Conservation (phyloP, 2,113 vertebrate genomes). For the Agelaius phoeniceus region DNA sequence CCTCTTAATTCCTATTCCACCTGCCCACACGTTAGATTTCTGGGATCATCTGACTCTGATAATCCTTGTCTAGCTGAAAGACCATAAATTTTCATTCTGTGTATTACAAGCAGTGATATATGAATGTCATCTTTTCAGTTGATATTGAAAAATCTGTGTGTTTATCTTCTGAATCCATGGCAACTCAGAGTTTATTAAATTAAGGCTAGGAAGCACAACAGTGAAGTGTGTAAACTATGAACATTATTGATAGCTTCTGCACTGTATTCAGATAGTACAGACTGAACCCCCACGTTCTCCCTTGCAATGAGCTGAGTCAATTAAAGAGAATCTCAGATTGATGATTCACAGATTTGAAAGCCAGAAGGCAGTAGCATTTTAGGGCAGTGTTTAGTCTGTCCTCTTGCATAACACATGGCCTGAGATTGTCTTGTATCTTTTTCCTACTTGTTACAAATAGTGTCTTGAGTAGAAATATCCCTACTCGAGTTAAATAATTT, state of each 20-base stretch:
- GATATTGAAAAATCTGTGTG: not conserved
- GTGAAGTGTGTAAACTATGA: not conserved
- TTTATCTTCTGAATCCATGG: not conserved
- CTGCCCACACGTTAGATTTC: not conserved
- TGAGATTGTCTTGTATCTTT: rapidly evolving
- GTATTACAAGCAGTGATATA: not conserved
- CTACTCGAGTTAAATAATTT: not conserved
- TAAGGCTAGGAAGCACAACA: not conserved
- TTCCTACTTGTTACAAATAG: not conserved
- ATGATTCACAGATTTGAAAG: not conserved
- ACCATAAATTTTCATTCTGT: not conserved
- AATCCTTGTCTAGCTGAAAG: not conserved
- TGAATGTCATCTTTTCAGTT: not conserved
- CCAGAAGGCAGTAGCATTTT: not conserved
- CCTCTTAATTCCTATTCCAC: not conserved
- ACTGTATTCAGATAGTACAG: not conserved
- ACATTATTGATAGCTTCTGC: not conserved
- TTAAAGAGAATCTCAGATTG: not conserved
- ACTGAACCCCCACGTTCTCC: not conserved
- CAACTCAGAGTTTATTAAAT: not conserved
- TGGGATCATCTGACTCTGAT: not conserved
- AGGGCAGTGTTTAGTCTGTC: not conserved
- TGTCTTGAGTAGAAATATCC: not conserved
- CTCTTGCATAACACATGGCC: not conserved
- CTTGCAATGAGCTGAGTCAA: not conserved